These are phyloP conservation scores for Tuta absoluta DNA, from an alignment of 2,888 invertebrate genomes.

Conservation along the genomic window DNA sequence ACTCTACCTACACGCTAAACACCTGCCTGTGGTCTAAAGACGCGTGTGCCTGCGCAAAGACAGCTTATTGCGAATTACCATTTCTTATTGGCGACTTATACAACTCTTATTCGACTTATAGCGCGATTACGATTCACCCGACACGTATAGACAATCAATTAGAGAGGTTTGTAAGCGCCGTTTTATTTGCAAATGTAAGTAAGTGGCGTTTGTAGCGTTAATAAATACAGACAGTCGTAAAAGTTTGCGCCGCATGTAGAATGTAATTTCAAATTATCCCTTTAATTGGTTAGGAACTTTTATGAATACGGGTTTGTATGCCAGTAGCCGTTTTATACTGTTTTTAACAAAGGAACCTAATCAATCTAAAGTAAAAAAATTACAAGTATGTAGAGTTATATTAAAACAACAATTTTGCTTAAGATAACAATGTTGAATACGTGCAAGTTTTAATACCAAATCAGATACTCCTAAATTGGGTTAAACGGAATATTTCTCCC, in stretches of 20 bases:
- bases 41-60: slow-evolving; percentile 26
- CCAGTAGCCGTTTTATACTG: not conserved
- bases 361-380: too few relatives aligned
- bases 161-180: slow-evolving; percentile 21
- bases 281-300: not conserved
- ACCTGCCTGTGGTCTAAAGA: slow-evolving; percentile 17
- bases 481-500: slow-evolving; percentile 40
- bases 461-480: slow-evolving; percentile 34
- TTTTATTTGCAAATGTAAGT: slow-evolving; percentile 26
- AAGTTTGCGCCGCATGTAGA: not conserved
- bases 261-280: not conserved
- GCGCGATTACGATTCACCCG: not conserved
- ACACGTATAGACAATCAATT: slow-evolving; percentile 26
- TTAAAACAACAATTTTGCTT: too few relatives aligned
- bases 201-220: slow-evolving; percentile 24
- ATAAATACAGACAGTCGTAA: slow-evolving; percentile 8
- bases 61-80: slow-evolving; percentile 26
- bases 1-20: not conserved
- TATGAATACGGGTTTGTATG: not conserved
- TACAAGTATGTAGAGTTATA: too few relatives aligned
- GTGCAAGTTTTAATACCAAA: slow-evolving; percentile 1
- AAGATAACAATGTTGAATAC: not conserved
- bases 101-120: slow-evolving; percentile 13
- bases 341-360: not conserved
- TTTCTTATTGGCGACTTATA: slow-evolving; percentile 9